These are phyloP conservation scores for Brachyalestes nurse DNA, from an alignment of 2,797 vertebrate genomes.

Conservation along the genomic window DNA sequence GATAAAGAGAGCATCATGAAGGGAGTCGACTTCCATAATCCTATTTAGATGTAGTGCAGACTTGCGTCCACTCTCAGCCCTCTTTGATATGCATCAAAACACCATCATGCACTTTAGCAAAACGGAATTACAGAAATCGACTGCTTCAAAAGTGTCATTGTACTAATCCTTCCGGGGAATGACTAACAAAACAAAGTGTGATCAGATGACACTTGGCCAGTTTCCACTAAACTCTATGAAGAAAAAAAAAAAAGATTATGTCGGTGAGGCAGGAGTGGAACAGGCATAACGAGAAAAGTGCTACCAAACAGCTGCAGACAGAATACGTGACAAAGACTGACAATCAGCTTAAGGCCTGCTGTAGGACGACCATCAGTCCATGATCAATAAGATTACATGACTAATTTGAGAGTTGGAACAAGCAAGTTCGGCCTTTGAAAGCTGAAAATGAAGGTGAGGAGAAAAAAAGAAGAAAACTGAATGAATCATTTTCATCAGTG, in stretches of 20 bases:
- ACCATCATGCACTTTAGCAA: not conserved
- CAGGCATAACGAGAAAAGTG: not conserved
- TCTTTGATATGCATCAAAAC: slow-evolving; percentile 6
- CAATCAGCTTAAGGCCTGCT: slow-evolving; percentile 27
- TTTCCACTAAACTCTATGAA: not conserved
- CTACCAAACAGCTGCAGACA: not conserved
- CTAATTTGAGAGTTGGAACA: slow-evolving; percentile 34
- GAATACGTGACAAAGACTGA: slow-evolving; percentile 2
- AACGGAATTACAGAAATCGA: not conserved
- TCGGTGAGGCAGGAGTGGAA: not conserved
- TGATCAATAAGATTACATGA: slow-evolving; percentile 22
- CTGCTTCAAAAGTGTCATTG: not conserved
- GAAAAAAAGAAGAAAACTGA: slow-evolving; percentile 49
- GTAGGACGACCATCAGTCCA: not conserved
- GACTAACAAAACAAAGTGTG: not conserved
- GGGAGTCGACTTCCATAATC: slow-evolving; percentile 7
- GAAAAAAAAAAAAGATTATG: not conserved
- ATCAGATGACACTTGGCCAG: not conserved
- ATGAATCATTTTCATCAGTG: slow-evolving; percentile 70
- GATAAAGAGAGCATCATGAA: not conserved
- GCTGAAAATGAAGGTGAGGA: slow-evolving; percentile 56
- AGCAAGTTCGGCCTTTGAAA: slow-evolving; percentile 57
- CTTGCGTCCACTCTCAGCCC: not conserved
- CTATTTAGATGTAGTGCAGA: not conserved
- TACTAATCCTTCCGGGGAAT: slow-evolving; percentile 3